A percentile compares a stretch with the other conserved stretches of the same genome.
Conservation (phyloP, 2,113 vertebrate genomes). For the Heliornis fulica region DNA sequence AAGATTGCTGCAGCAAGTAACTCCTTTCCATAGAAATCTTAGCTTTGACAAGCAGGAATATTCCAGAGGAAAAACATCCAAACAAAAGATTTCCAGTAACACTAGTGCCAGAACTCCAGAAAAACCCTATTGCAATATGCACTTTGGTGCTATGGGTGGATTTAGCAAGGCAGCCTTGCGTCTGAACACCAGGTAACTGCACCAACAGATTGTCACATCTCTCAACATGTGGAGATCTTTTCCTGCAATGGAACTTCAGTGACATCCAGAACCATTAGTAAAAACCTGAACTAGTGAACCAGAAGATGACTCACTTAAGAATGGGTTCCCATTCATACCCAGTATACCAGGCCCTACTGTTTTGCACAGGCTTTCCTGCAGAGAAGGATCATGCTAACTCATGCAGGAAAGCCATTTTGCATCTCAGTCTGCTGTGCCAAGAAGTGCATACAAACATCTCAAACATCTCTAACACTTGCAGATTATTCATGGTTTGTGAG, state of each 20-base stretch:
- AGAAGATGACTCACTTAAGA: neutral
- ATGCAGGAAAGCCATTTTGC: neutral
- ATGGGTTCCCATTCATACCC: neutral
- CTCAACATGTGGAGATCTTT: neutral
- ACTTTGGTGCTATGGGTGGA: neutral
- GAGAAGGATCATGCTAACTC: neutral
- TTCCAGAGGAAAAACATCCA: neutral
- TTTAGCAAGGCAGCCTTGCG: neutral
- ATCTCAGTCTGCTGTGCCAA: neutral
- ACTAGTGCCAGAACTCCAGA: neutral
- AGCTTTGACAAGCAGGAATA: neutral
- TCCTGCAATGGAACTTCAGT: neutral
- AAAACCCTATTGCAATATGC: fast-evolving
- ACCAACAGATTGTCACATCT: neutral
- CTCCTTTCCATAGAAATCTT: neutral
- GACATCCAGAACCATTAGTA: neutral
- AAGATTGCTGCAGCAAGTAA: neutral
- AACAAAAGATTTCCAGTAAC: neutral
- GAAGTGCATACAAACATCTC: neutral
- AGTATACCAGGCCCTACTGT: neutral
- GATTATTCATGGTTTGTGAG: neutral
- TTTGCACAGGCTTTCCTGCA: neutral
- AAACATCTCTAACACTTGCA: neutral
- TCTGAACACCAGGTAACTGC: neutral
- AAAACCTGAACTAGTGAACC: neutral